phyloP scores from a whole-genome alignment of 2,888 invertebrate species.

The Ichneumoninae sp. region DNA sequence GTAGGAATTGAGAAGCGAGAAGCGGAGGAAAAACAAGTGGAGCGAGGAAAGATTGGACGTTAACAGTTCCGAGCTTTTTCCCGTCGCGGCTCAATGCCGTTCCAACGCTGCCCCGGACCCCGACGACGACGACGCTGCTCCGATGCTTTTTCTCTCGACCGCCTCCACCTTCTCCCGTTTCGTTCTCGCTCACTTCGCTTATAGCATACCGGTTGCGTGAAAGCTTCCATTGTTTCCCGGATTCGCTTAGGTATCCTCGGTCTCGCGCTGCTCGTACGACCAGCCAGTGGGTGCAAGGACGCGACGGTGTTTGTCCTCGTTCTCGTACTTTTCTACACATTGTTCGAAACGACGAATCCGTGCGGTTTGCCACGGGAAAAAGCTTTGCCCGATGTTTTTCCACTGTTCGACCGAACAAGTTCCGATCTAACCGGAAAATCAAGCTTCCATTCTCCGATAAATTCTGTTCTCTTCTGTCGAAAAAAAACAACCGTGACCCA shows the following conservation, averaged over 20 bases:
- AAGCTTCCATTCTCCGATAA: constrained; percentile 45
- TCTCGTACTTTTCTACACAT: constrained; percentile 29
- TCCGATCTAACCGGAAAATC: constrained; percentile 56
- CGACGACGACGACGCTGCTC: constrained; percentile 65
- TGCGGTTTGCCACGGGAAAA: constrained; percentile 22
- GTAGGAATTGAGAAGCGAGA: constrained; percentile 71
- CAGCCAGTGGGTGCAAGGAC: constrained; percentile 37
- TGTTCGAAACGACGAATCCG: constrained; percentile 11
- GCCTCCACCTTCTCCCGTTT: constrained; percentile 35
- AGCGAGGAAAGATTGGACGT: constrained; percentile 79
- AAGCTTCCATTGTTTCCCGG: constrained; percentile 70
- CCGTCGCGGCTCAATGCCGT: constrained; percentile 71
- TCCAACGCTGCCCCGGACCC: constrained; percentile 63
- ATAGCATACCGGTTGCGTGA: constrained; percentile 66
- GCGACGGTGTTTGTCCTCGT: constrained; percentile 24
- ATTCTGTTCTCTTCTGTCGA: not conserved
- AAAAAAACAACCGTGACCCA: not conserved
- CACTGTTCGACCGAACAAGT: constrained; percentile 27
- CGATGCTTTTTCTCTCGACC: constrained; percentile 61
- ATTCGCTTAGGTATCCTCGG: constrained; percentile 59
- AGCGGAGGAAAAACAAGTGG: constrained; percentile 76
- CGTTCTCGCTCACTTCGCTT: constrained; percentile 53
- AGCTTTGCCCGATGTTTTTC: constrained; percentile 22
- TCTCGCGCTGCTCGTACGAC: constrained; percentile 8
- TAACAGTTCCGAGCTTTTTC: constrained; percentile 79